These are phyloP conservation scores for Taenaris catops DNA, from an alignment of 2,888 invertebrate genomes.

Conservation along the genomic window DNA sequence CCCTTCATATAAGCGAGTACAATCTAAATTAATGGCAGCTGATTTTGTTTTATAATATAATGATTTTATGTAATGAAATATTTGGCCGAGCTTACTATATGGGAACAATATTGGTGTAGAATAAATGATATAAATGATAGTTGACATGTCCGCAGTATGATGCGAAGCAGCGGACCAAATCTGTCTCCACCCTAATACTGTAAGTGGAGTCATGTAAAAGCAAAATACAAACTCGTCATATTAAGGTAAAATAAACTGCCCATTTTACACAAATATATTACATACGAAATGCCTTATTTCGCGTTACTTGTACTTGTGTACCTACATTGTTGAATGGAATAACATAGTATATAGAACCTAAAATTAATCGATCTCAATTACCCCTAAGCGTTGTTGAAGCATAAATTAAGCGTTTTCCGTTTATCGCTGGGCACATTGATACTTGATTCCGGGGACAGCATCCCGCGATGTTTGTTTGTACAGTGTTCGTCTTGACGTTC, in stretches of 20 bases:
- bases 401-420: conserved; percentile 46
- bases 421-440: conserved; percentile 37
- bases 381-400: conserved; percentile 63
- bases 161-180: conserved; percentile 24
- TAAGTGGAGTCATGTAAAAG: conserved; percentile 24
- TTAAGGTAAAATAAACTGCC: conserved; percentile 24
- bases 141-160: conserved; percentile 47
- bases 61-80: conserved; percentile 23
- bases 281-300: conserved; percentile 71
- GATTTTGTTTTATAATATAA: conserved; percentile 24
- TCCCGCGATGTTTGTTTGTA: conserved; percentile 6
- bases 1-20: conserved; percentile 1
- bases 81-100: conserved; percentile 72
- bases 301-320: conserved; percentile 72
- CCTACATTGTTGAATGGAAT: conserved; percentile 64
- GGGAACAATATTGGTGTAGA: conserved; percentile 73
- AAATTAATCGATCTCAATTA: conserved; percentile 75
- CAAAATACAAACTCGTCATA: conserved; percentile 21
- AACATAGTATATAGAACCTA: conserved; percentile 64
- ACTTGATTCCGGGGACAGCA: conserved; percentile 6
- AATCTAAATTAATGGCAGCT: conserved; percentile 52
- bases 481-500: conserved; percentile 24
- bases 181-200: conserved; percentile 35
- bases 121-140: conserved; percentile 41
- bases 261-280: conserved; percentile 18